Base-by-base conservation (phyloP, 2,113 vertebrate genomes). In the Dendrocopos noguchii region DNA sequence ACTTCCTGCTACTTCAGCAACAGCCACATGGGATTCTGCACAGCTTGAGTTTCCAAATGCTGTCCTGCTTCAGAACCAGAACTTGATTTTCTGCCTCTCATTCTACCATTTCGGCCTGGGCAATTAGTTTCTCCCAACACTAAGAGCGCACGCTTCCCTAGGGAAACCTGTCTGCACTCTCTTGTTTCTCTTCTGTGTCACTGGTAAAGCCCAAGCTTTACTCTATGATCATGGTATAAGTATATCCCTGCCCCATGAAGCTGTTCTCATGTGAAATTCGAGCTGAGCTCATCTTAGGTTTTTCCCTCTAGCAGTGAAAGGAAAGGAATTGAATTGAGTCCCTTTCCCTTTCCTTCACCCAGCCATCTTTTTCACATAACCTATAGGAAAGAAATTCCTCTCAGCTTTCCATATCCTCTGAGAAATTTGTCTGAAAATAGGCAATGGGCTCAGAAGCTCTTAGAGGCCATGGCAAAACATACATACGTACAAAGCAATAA, bases 211-310 rank as follows among this genome's bases (percentile, higher is more conserved):
- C 63, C 80, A 34, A 65, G 31, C 22, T 71, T 74, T 68, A 52
- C 13, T 9, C 77, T 27, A 14, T 5, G 19, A 28, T 18, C 50
- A 47, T 1, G 0, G 33, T 1, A 34, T 39, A 29, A 0, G 0
- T 27, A 21, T 25, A 22, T 22, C 31, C 31, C 73, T 68, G 52
- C 12, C 7, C 47, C 44, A 33, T 1, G 1, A 0, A 0, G 34
- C 63, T 17, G 20, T n/a, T 77, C 65, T 12, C 82, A 56, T 17
- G 34, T 24, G 56, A 90, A 91, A 83, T 39, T 63, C 52, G 66
- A 80, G 56, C 12, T 85, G 28, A 70, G 31, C 17, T 61, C 31
- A 65, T 25, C 74, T 25, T 33, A 21, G 24, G 2, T 59, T 84
- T 53, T 71, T 56, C 31, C 36, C 44, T 79, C 73, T 24, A 10